Base-by-base conservation (phyloP, 2,888 invertebrate species). In the Luperina nickerlii region DNA sequence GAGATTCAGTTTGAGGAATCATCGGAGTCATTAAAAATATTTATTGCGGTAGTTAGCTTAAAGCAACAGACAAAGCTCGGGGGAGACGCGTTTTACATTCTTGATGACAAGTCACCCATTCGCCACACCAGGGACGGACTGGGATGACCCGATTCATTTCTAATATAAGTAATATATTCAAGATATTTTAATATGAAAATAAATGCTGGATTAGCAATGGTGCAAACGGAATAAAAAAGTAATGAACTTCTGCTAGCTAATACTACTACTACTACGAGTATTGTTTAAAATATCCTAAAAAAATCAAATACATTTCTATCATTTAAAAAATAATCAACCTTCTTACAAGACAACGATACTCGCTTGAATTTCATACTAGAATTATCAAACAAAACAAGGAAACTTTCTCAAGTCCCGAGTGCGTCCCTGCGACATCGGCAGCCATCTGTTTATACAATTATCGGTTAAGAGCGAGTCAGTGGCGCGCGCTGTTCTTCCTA, bases 401-500 rank as follows among this genome's bases (percentile, higher is more conserved):
- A 42, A 82, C 80, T 81, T 86, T 86, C 84, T 80, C 71, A 63
- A 13, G 32, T n/a, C 8, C 79, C 60, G 63, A 93, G 82, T 96
- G 27, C 95, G 91, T 79, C 90, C 92, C 96, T 94, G 95, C 81
- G 54, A 80, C 84, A 90, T 92, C 90, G 90, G 92, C 91, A 95
- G 94, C 94, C 96, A 97, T 97, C 96, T 97, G 96, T 96, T 97
- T 96, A 96, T 96, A 96, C 96, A 97, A 96, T 97, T 96, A 96
- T 96, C 96, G 94, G 95, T 92, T 95, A 95, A 95, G 95, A 95
- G 92, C 92, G 94, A 93, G 94, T 93, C 94, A 93, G 96, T 95
- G 95, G 95, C 96, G 95, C 95, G 94, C 96, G 96, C 96, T 96
- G 96, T 96, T 96, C 96, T 94, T 96, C 95, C 95, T 96, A 96